Conservation (phyloP, 2,888 invertebrate genomes). For the Cylindroiulus punctatus region DNA sequence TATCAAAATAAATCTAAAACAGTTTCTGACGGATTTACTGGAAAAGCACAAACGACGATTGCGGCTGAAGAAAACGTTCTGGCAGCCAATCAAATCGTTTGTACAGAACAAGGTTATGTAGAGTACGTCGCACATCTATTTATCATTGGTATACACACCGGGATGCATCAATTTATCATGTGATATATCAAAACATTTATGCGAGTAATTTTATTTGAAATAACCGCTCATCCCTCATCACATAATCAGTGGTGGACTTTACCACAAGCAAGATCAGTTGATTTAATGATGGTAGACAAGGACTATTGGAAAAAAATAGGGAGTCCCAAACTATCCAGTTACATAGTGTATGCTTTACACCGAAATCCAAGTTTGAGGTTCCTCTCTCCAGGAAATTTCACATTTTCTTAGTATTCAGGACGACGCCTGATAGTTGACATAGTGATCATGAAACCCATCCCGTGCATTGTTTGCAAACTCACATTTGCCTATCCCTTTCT, state of each 20-base stretch:
- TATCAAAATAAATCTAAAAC: slow-evolving; percentile 18
- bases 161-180: neutral
- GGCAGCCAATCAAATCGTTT: neutral
- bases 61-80: neutral
- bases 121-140: too few relatives aligned
- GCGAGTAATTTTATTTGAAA: neutral
- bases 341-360: neutral
- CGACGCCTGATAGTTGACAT: slow-evolving; percentile 17
- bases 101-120: too few relatives aligned
- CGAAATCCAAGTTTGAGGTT: neutral
- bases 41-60: neutral
- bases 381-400: neutral
- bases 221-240: neutral
- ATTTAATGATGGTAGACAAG: too few relatives aligned
- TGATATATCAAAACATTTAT: neutral
- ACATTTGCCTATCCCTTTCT: neutral
- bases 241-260: neutral
- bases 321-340: slow-evolving; percentile 3
- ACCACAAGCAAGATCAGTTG: neutral
- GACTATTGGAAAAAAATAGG: neutral
- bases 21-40: neutral
- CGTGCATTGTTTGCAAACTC: neutral
- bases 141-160: too few relatives aligned
- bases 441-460: slow-evolving; percentile 1
- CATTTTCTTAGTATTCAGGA: neutral